Percentiles rank a stretch among this genome's conserved stretches.
Evolutionary conservation across 2,113 vertebrate species (phyloP).

Genomic region (zebrafish (Danio rerio)): GRCz12tu NC_133190.1:24913001-24913500

Average conservation of each 20-base stretch:
- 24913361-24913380: background rate
- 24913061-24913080: background rate
- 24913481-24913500: conserved; percentile 29
- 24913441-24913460: conserved; percentile 17
- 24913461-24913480: conserved; percentile 33
- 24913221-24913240: conserved; percentile 16
- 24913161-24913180: background rate
- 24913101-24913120: background rate
- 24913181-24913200: background rate
- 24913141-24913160: background rate
- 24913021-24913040: background rate
- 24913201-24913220: background rate
- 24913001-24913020: too few relatives aligned
- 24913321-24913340: background rate
- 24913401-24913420: background rate
- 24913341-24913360: background rate
- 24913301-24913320: conserved; percentile 7
- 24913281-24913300: conserved; percentile 7
- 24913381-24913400: background rate
- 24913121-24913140: background rate
- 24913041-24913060: background rate
- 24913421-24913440: conserved; percentile 4
- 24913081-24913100: background rate
- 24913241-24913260: background rate
- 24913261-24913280: conserved; percentile 17